Conservation (phyloP, 2,113 vertebrate species). For the Bungarus multicinctus region DNA sequence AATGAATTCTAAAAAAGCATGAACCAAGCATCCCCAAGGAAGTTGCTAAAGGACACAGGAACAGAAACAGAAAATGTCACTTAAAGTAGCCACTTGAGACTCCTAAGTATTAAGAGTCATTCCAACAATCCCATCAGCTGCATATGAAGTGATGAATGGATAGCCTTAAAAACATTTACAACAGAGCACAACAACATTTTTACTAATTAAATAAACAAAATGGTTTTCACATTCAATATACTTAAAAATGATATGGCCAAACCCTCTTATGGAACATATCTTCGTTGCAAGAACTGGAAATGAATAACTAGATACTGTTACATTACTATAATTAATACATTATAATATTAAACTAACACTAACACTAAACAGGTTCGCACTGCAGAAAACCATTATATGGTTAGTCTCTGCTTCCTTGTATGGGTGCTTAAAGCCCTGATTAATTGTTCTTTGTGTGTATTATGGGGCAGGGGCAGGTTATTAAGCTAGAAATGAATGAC, state of each 20-base stretch:
- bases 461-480: background rate
- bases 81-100: background rate
- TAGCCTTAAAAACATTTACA: background rate
- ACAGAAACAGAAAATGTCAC: conserved; percentile 3
- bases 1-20: background rate
- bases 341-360: background rate
- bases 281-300: background rate
- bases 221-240: background rate
- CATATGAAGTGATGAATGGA: background rate
- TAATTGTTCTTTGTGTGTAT: background rate
- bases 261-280: background rate
- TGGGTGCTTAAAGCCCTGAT: background rate
- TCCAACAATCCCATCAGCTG: background rate
- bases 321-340: background rate
- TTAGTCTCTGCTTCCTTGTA: background rate
- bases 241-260: background rate
- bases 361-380: background rate
- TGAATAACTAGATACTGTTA: background rate
- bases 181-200: background rate
- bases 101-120: background rate
- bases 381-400: background rate
- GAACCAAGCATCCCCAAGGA: background rate
- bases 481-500: background rate
- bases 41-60: background rate
- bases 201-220: conserved; percentile 9